Conservation (phyloP, 2,113 vertebrate genomes). For the Bolborhynchus lineola region DNA sequence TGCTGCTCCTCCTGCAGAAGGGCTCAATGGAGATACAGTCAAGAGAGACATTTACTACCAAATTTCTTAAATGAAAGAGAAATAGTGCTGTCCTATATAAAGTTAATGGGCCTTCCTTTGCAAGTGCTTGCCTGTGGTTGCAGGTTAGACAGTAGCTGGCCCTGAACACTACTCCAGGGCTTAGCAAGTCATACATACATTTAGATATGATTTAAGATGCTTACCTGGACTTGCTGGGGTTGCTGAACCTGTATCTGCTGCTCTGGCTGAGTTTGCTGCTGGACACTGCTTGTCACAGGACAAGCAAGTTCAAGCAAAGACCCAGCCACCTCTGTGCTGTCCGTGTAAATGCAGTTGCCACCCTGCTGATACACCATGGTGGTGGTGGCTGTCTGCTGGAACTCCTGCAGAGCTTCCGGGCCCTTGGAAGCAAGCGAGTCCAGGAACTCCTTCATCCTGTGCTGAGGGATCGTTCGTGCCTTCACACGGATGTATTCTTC, state of each 20-base stretch:
- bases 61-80: neutral
- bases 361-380: constrained; percentile 96
- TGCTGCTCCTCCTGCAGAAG: neutral
- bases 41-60: neutral
- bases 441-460: constrained; percentile 99
- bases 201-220: neutral
- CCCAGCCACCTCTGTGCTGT: constrained; percentile 98
- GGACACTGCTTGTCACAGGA: constrained; percentile 88
- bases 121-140: neutral
- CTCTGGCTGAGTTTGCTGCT: constrained; percentile 79
- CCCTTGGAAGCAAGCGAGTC: constrained; percentile 95
- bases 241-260: constrained; percentile 82
- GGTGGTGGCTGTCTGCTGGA: constrained; percentile 90
- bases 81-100: neutral
- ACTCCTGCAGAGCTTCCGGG: constrained; percentile 95
- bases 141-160: neutral
- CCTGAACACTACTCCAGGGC: neutral
- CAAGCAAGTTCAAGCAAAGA: constrained; percentile 97
- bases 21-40: neutral
- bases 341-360: constrained; percentile 94
- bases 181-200: neutral
- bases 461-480: constrained; percentile 94
- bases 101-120: neutral
- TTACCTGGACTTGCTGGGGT: constrained; percentile 84
- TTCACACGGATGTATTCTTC: constrained; percentile 98